A percentile compares a stretch with the other conserved stretches of the same genome.
These are phyloP conservation scores for Tachina fera DNA, from an alignment of 2,888 invertebrate genomes.

Conservation along the genomic window DNA sequence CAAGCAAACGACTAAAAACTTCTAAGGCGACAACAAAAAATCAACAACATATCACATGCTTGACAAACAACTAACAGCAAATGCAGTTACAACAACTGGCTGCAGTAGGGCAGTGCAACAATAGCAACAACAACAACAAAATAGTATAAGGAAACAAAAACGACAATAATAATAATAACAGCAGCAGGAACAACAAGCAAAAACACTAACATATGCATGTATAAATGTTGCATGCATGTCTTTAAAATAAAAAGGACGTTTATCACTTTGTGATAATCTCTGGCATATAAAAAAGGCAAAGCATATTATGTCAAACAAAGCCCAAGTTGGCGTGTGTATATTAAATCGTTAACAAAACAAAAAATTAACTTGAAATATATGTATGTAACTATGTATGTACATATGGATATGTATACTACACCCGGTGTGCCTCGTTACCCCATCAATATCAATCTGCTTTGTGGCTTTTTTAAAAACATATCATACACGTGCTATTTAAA, in stretches of 20 bases:
- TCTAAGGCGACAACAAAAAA: slow-evolving; percentile 55
- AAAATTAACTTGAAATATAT: neutral
- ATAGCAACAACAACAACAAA: slow-evolving; percentile 57
- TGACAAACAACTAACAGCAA: slow-evolving; percentile 68
- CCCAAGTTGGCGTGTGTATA: slow-evolving; percentile 73
- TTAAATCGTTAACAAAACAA: slow-evolving; percentile 64
- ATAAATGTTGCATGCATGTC: slow-evolving; percentile 71
- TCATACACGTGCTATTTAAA: too few relatives aligned
- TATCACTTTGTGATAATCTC: slow-evolving; percentile 71
- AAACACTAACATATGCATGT: slow-evolving; percentile 67
- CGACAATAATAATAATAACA: slow-evolving; percentile 65
- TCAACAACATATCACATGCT: slow-evolving; percentile 71
- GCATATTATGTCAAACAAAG: slow-evolving; percentile 74
- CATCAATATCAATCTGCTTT: too few relatives aligned
- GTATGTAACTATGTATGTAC: too few relatives aligned
- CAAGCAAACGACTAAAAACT: slow-evolving; percentile 23
- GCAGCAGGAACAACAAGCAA: slow-evolving; percentile 53
- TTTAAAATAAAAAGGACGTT: slow-evolving; percentile 72
- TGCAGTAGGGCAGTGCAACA: slow-evolving; percentile 66
- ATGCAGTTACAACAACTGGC: slow-evolving; percentile 50
- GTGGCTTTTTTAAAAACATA: too few relatives aligned
- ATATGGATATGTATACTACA: too few relatives aligned
- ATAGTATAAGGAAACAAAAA: neutral
- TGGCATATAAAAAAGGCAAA: slow-evolving; percentile 63
- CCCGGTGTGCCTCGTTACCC: too few relatives aligned